Base-by-base conservation (phyloP, 2,113 vertebrate genomes). In the Genyomyrus donnyi region DNA sequence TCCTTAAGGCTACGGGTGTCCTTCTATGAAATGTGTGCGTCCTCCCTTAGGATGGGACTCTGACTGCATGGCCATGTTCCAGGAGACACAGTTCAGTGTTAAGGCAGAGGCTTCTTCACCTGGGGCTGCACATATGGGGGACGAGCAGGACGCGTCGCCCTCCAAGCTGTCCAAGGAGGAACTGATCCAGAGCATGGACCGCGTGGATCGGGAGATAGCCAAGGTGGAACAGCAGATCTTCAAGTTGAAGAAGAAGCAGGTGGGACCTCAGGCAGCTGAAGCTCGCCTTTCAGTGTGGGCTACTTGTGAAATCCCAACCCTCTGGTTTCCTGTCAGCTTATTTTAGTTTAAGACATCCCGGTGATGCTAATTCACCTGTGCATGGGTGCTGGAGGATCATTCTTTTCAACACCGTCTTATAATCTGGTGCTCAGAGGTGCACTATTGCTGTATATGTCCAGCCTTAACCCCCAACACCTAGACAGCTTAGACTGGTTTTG, bases 151-250 rank as follows among this genome's bases (percentile, higher is more conserved):
- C 90, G 94, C 96, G 15, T 99, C 98, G 46, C 98, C 98, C 74
- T 99, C 98, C 92, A 99, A 99, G 92, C 97, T 99, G 53, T 99
- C 98, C 70, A 99, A 99, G 92, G 98, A 99, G 93, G 98, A 99
- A 95, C 92, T 99, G 92, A 99, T 99, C 92, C 98, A 99, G 96
- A 99, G 98, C 93, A 99, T 99, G 98, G 98, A 99, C 93, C 97
- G 98, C 0, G 98, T 99, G 1, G 98, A 99, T 94, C 93, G 98
- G 1, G 98, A 99, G 93, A 99, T 99, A 77, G 98, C 98, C 0
- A 99, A 99, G 95, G 98, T 99, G 89, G 98, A 99, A 91, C 98
- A 99, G 92, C 98, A 99, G 95, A 99, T 99, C 94, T 97, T 98
- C 91, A 99, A 99, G 90, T 93, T 99, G 92, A 99, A 98, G 96